Conservation (phyloP, 1,140 invertebrate genomes). For the Apis florea region DNA sequence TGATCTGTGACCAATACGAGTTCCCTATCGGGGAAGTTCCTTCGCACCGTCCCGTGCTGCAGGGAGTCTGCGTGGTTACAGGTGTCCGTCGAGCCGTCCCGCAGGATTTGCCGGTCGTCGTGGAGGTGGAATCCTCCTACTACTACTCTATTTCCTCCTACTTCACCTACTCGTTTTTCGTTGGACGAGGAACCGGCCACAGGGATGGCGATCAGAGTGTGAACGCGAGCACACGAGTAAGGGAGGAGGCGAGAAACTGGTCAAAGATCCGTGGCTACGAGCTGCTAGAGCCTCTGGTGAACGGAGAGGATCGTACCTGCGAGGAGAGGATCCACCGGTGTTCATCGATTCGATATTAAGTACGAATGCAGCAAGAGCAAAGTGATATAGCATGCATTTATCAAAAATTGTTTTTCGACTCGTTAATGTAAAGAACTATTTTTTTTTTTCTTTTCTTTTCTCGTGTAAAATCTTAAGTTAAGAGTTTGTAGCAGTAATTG, state of each 20-base stretch:
- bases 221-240: constrained; percentile 9
- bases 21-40: constrained; percentile 54
- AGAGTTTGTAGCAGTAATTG: too few species aligned
- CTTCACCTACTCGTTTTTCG: constrained; percentile 57
- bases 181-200: constrained; percentile 48
- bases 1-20: constrained; percentile 50
- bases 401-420: too few species aligned
- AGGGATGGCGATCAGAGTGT: constrained; percentile 36
- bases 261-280: not conserved
- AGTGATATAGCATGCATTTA: too few species aligned
- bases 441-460: too few species aligned
- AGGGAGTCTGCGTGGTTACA: constrained; percentile 67
- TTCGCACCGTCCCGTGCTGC: constrained; percentile 53
- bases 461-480: too few species aligned
- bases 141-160: constrained; percentile 63
- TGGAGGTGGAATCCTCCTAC: constrained; percentile 66
- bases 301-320: not conserved
- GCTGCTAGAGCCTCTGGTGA: not conserved
- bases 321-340: not conserved
- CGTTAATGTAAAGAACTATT: too few species aligned
- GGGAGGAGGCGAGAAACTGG: not conserved
- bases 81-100: constrained; percentile 64
- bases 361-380: too few species aligned
- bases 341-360: too few species aligned
- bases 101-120: constrained; percentile 61